phyloP scores from a whole-genome alignment of 2,113 vertebrate species.

The Excalfactoria chinensis region DNA sequence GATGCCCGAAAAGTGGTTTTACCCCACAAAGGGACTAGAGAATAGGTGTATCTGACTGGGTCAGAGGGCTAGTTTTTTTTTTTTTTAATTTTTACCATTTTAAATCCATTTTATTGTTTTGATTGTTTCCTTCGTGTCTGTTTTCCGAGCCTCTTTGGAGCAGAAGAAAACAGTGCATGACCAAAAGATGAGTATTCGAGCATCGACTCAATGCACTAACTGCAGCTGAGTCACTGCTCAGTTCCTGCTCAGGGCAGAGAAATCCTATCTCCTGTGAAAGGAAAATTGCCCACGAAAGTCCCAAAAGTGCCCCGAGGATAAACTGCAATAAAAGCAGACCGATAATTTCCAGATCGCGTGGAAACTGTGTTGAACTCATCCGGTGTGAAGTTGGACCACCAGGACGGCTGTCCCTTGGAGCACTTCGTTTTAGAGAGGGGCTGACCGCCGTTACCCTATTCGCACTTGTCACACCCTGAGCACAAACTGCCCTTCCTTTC shows the following conservation, averaged over 20 bases:
- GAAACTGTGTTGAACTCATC: slow-evolving; percentile 25
- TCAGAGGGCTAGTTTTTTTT: neutral
- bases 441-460: neutral
- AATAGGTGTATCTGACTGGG: neutral
- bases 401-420: neutral
- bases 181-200: slow-evolving; percentile 29
- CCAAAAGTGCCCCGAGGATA: slow-evolving; percentile 46
- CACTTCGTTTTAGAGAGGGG: neutral
- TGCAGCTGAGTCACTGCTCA: slow-evolving; percentile 44
- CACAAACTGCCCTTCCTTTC: neutral
- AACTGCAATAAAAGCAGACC: slow-evolving; percentile 53
- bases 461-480: neutral
- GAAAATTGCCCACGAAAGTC: slow-evolving; percentile 35
- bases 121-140: neutral
- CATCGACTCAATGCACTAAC: neutral
- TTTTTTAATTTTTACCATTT: neutral
- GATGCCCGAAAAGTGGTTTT: neutral
- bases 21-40: rapidly evolving
- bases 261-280: slow-evolving; percentile 38
- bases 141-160: neutral
- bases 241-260: neutral
- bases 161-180: neutral
- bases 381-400: neutral
- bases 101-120: neutral
- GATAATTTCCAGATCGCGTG: slow-evolving; percentile 37